Base-by-base conservation (phyloP, 2,113 vertebrate species). In the Calidris pugnax region DNA sequence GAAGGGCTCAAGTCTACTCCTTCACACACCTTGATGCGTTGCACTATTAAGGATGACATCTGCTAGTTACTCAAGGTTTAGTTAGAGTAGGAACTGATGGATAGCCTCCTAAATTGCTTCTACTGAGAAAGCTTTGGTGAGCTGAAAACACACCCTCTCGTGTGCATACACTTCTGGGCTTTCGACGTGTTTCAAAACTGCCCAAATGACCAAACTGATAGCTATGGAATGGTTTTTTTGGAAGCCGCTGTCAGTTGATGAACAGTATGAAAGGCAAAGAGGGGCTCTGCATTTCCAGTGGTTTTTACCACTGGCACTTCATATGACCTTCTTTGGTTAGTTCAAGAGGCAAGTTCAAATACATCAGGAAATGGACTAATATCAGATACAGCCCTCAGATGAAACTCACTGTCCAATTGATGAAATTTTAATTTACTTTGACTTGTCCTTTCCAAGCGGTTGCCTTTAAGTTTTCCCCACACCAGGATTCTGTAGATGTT, bases 401-500 rank as follows among this genome's bases (percentile, higher is more conserved):
- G 35, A 79, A 94, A 86, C 79, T 86, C 37, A 16, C 72, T 92
- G 74, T 39, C 57, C 74, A 60, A 12, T 0, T 71, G 90, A 93
- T 96, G 67, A 89, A 95, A 94, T 83, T 89, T 94, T 96, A 87
- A 96, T 96, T 89, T 74, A 89, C 74, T 90, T 93, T 92, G 64
- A 28, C 78, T 93, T 94, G 74, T 80, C 74, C 85, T 87, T 90
- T 97, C 56, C 63, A 84, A 94, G 75, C 10, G 39, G 81, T 27
- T 94, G 79, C 66, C 84, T 95, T 93, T 87, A 77, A 12, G 59
- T 89, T 96, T 85, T 78, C 30, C 13, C 53, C 45, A n/a, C 12
- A 5, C 77, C 5, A 3, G 32, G 23, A 63, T 95, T 68, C 74
- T 96, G 57, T 62, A 77, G 77, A 30, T 76, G 67, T 93, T 92